These are phyloP conservation scores for Cheilosia scutellata DNA, from an alignment of 2,888 invertebrate species.

Conservation along the genomic window DNA sequence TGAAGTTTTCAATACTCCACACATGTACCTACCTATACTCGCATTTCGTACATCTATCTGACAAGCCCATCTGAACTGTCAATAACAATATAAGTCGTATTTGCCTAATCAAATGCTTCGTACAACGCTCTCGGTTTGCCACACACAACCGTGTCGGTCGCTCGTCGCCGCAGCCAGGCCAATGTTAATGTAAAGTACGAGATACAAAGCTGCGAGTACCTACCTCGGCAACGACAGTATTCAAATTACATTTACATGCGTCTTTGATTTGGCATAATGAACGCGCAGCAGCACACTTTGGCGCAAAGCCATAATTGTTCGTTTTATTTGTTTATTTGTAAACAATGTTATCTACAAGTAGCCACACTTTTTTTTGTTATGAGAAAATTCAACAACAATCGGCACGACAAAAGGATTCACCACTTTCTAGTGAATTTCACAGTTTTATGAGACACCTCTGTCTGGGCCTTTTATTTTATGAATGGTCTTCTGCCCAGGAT, in stretches of 20 bases:
- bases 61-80: conserved; percentile 73
- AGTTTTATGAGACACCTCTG: conserved; percentile 31
- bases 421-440: conserved; percentile 17
- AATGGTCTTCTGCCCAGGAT: conserved; percentile 24
- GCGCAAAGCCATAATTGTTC: conserved; percentile 61
- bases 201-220: too few species aligned
- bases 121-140: conserved; percentile 14
- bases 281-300: conserved; percentile 61
- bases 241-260: conserved; percentile 57
- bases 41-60: conserved; percentile 30
- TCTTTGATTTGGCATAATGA: conserved; percentile 73
- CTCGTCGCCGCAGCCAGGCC: neutral
- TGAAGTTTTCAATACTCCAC: too few species aligned
- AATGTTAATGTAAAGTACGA: conserved; percentile 27
- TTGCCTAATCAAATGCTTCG: conserved; percentile 72
- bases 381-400: conserved; percentile 24
- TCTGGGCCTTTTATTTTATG: conserved; percentile 6
- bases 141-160: neutral
- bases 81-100: conserved; percentile 55
- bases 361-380: conserved; percentile 32
- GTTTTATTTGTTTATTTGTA: conserved; percentile 52
- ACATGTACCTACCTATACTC: too few species aligned
- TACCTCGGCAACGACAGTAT: neutral
- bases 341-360: conserved; percentile 70
- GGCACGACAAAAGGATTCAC: conserved; percentile 33